phyloP scores from a whole-genome alignment of 2,113 vertebrate species.

The Todiramphus saurophagus region DNA sequence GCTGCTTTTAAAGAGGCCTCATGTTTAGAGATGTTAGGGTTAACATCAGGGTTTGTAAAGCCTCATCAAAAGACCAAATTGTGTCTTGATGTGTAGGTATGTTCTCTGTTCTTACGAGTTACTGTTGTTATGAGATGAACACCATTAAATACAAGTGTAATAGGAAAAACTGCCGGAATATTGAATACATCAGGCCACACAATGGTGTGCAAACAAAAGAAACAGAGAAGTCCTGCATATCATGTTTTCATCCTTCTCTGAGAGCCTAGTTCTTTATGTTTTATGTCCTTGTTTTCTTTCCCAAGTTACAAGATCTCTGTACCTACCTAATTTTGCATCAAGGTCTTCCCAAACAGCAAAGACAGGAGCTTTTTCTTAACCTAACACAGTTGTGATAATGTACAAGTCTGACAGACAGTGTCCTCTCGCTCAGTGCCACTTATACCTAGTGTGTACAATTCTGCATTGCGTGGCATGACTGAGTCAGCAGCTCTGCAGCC shows the following conservation, averaged over 20 bases:
- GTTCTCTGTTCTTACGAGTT: background rate
- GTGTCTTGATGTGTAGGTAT: background rate
- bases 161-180: background rate
- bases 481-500: background rate
- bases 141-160: background rate
- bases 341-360: background rate
- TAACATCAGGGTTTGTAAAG: background rate
- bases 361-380: background rate
- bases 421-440: background rate
- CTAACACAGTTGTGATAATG: background rate
- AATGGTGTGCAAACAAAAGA: background rate
- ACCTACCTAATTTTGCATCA: background rate
- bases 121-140: background rate
- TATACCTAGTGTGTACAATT: background rate
- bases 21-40: background rate
- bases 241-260: background rate
- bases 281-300: background rate
- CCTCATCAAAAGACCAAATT: background rate
- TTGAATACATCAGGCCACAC: background rate
- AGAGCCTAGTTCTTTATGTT: background rate
- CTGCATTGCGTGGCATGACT: background rate
- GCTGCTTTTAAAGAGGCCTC: background rate
- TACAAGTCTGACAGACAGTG: background rate
- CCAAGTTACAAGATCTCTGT: background rate
- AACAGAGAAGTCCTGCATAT: background rate